Base-by-base conservation (phyloP, 2,113 vertebrate genomes). In the Murina feae region DNA sequence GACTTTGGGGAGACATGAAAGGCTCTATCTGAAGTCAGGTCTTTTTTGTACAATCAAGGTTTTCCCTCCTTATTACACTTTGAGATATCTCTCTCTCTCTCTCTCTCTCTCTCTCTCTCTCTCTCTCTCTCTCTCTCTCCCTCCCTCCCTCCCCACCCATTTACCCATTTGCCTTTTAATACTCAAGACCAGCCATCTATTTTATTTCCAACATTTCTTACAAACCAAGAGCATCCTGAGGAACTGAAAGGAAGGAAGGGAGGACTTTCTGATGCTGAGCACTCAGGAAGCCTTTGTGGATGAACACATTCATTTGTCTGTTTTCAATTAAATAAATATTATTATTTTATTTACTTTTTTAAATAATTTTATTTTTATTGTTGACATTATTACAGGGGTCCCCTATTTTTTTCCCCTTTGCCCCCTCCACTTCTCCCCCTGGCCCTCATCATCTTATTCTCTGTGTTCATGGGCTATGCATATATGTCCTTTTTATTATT, bases 131-230 rank as follows among this genome's bases (percentile, higher is more conserved):
- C 4, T 25, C 23, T 25, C 32, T 9, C 0, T 39, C 44, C 20
- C 23, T 7, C 65, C 30, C 2, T 58, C 17, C 6, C 3, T 47
- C 4, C 30, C 32, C 17, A 53, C 16, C 39, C 39, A 32, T 9
- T 35, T 9, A 25, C 44, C 47, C 21, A n/a, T 53, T n/a, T 68
- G 55, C 28, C 65, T 91, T 89, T 79, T 25, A 81, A 6, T 53
- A 93, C 35, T 89, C 49, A 87, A 90, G 32, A 93, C 39, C 28
- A 93, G 42, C 35, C 66, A 87, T 51, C 76, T 78, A 17, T 91
- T 92, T 78, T 74, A 86, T 90, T 90, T 88, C 79, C 55, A 88
- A 88, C 85, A 89, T 25, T 42, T 42, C 49, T 32, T 53, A 90
- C 42, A 94, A 92, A 88, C 37, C 37, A 44, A 13, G 49, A 18